Evolutionary conservation across 2,888 invertebrate species (phyloP).

Genomic region (Metallyticus violacea): DNA sequence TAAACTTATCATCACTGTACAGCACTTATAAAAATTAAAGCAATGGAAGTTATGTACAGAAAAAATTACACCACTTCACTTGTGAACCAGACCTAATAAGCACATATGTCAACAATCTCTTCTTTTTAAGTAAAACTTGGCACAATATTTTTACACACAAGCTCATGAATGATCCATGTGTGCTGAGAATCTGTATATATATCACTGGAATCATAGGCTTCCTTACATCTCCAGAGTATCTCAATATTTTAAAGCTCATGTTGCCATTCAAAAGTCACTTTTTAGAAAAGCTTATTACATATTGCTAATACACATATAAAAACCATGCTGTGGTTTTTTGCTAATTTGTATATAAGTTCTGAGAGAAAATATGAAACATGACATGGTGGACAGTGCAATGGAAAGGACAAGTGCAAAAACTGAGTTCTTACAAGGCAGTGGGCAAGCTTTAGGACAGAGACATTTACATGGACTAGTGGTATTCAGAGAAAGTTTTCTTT

Average conservation of each 20-base stretch:
- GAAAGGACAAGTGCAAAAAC: neutral
- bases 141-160: neutral
- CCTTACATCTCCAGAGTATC: neutral
- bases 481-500: neutral
- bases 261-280: neutral
- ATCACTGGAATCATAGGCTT: neutral
- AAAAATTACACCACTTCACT: neutral
- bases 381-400: neutral
- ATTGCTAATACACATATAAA: neutral
- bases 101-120: neutral
- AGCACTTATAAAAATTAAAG: neutral
- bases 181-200: neutral
- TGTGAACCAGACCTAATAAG: neutral
- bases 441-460: neutral
- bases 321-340: neutral
- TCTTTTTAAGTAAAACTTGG: neutral
- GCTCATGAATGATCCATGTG: neutral
- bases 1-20: neutral
- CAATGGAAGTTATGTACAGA: neutral
- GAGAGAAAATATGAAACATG: neutral
- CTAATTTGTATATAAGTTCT: neutral
- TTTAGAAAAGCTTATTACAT: neutral
- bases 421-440: neutral
- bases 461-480: neutral
- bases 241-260: neutral